Evolutionary conservation across 2,888 invertebrate genomes (phyloP).

Genomic region (Digitonthophagus gazella): DNA sequence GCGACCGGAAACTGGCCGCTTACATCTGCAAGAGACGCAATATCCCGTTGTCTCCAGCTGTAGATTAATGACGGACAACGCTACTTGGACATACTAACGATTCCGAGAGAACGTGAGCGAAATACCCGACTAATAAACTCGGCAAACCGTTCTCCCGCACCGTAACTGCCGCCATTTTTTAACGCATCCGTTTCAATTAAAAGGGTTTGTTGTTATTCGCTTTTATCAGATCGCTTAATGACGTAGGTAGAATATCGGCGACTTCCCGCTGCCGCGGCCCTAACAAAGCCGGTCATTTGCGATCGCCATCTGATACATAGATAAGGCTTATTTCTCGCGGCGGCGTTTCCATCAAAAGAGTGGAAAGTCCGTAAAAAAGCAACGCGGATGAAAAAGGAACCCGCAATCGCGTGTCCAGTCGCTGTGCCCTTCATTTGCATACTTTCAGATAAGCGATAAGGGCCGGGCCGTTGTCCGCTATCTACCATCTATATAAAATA

Average conservation of each 20-base stretch:
- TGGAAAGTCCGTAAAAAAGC: neutral
- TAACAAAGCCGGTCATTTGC: neutral
- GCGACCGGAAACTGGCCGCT: conserved; percentile 37
- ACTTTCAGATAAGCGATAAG: neutral
- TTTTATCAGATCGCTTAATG: neutral
- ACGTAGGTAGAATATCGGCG: neutral
- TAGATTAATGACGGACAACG: conserved; percentile 48
- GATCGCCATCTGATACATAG: neutral
- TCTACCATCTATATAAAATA: neutral
- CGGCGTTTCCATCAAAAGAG: neutral
- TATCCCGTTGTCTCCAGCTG: conserved; percentile 48
- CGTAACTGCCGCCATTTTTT: neutral
- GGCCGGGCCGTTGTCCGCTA: neutral
- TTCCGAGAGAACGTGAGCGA: conserved; percentile 14
- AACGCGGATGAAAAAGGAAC: neutral
- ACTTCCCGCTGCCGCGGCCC: neutral
- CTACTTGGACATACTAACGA: conserved; percentile 30
- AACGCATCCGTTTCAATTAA: neutral
- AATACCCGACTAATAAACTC: conserved; percentile 1
- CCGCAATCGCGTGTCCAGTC: neutral
- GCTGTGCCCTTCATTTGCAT: neutral
- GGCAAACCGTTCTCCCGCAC: no score
- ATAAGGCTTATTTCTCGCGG: neutral
- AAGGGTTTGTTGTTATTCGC: neutral
- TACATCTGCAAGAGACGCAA: conserved; percentile 49